Evolutionary conservation across 2,888 invertebrate genomes (phyloP), one percentile per base, ranked within the genome.

Genomic region (Amphipoea oculea): DNA sequence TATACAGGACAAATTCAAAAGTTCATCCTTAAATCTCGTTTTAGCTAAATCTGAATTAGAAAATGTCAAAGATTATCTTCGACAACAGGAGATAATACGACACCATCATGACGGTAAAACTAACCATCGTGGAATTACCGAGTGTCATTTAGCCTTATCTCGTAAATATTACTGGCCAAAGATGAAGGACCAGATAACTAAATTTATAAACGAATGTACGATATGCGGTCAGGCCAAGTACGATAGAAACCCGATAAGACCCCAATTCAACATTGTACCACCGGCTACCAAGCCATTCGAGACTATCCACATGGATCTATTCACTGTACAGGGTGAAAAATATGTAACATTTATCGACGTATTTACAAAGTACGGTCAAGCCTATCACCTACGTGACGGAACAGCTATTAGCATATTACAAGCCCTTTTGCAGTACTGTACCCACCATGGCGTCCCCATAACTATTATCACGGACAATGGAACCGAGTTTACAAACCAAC

Each of bases 1-100:
- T 6, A 48, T 63, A 73, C 48, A 73, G 2, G 73, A 63, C 1
- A 48, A 73, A 23, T 73, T 73, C 6, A 63, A 48, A 20, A 62
- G 72, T 20, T 62, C 62, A 29, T 72, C 62, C 7, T 4, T 72
- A 4, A 72, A 72, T 14, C 17, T 63, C 4, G 73, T 63, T 4
- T 12, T 45, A 29, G 29, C 60, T 29, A 72, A 72, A 17, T n/a
- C 12, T 2, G 51, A 69, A 54, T 36, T 69, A 36, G 23, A 69
- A 36, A 69, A 69, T 12, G 51, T 69, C 4, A 54, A 69, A 29
- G 51, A 69, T 12, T 54, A 69, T 12, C 36, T 54, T 51, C 51
- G 17, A 17, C 17, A 51, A 54, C 54, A 20, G 20, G 54, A 54
- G 20, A 20, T 54, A 42, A 71, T 71, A 17, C 36, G n/a, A 71